Percentiles rank a stretch among this genome's conserved stretches.
Evolutionary conservation across 2,888 invertebrate genomes (phyloP).

Genomic region (Aspidapion aeneum): DNA sequence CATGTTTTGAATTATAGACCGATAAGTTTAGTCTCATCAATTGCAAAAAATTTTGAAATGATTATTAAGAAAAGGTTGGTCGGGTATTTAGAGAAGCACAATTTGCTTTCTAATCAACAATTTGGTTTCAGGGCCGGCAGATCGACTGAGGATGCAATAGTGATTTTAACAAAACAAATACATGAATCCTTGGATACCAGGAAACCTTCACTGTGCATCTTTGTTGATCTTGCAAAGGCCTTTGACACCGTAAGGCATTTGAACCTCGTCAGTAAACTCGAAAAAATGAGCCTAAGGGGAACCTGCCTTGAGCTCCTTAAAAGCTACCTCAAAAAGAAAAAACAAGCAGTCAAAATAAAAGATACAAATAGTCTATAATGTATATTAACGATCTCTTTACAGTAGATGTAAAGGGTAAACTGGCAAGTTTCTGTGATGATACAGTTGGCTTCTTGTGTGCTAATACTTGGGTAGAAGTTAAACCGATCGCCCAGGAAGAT

Average conservation of each 20-base stretch:
- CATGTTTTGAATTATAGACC: background rate
- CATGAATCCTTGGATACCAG: background rate
- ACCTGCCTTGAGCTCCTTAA: background rate
- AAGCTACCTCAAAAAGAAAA: background rate
- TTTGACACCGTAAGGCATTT: background rate
- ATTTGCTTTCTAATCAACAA: background rate
- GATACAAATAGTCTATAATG: too few species aligned
- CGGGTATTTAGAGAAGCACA: background rate
- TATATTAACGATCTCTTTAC: too few species aligned
- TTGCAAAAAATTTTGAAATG: too few species aligned
- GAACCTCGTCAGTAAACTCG: background rate
- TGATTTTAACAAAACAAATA: background rate
- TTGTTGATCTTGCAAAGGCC: background rate
- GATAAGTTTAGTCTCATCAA: background rate
- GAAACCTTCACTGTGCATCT: background rate
- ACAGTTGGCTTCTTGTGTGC: too few species aligned
- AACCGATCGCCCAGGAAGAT: too few species aligned
- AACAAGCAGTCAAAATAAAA: background rate
- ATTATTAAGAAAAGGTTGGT: background rate
- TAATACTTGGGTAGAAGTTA: too few species aligned
- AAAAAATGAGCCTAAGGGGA: background rate
- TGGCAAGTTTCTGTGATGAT: too few species aligned
- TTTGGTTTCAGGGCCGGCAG: background rate
- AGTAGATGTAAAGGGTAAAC: too few species aligned
- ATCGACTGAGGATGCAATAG: too few species aligned